Base-by-base conservation (phyloP, 2,888 invertebrate genomes). In the Tetrapedia diversipes region DNA sequence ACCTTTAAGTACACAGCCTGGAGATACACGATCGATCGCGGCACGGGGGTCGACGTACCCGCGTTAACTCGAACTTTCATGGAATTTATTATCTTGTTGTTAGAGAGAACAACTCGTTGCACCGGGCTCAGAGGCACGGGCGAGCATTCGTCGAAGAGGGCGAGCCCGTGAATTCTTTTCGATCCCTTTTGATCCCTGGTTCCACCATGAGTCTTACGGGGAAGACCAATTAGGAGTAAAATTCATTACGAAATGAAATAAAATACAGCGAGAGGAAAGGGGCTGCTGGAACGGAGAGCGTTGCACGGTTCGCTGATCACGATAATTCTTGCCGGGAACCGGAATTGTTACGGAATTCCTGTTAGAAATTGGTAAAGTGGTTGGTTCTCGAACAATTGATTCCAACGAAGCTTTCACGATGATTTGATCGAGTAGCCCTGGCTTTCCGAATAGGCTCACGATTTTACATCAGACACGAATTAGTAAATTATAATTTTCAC, bases 1-100 rank as follows among this genome's bases (percentile, higher is more conserved):
- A 53, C 61, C 61, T 66, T 77, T 43, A 70, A 51, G 71, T 19
- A 39, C 39, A 63, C 63, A 60, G 27, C 65, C 56, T 11, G 41
- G 67, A 56, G 79, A 79, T 79, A 73, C 47, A 64, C 65, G 57
- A 79, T 79, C 79, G 79, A 79, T 79, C 69, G 68, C 29, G 22
- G 65, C 43, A n/a, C n/a, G 45, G 73, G 73, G 79, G 79, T 79
- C 79, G 68, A 73, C 68, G 79, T 79, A 79, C 79, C 56, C 73
- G 64, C 79, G 67, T 68, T 79, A 72, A 68, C 70, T 70, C 60
- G 70, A 77, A 78, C 79, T 71, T 79, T 79, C 67, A 27, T 61
- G 43, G 43, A 68, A 72, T 79, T 64, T 65, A 79, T 79, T 54
- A 72, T 78, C 79, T 68, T 63, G 79, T 22, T 41, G 63, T 37